Evolutionary conservation across 2,888 invertebrate genomes (phyloP).

Genomic region (Athalia rosae): DNA sequence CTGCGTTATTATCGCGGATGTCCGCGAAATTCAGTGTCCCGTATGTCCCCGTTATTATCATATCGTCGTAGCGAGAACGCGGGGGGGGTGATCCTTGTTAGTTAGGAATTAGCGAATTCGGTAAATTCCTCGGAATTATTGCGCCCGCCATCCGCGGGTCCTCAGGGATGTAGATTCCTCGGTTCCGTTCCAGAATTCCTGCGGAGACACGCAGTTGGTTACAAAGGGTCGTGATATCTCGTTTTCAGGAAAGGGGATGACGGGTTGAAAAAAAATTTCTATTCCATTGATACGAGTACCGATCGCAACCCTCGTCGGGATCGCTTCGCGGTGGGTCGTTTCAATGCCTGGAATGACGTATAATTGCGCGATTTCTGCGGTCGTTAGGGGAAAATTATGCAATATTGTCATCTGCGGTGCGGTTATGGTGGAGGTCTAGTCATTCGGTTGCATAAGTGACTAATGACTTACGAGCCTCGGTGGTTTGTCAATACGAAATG

Average conservation of each 20-base stretch:
- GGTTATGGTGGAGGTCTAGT: background rate
- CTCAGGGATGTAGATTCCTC: background rate
- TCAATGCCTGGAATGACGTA: too few species aligned
- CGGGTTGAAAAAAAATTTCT: background rate
- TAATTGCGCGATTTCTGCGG: too few species aligned
- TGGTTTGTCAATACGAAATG: constrained; percentile 35
- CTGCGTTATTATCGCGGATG: background rate
- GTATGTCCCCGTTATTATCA: background rate
- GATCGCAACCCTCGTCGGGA: too few species aligned
- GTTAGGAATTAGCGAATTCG: constrained; percentile 15
- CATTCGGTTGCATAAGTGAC: constrained; percentile 5
- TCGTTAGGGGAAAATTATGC: too few species aligned
- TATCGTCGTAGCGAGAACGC: constrained; percentile 3
- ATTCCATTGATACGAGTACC: too few species aligned
- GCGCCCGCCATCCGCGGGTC: background rate
- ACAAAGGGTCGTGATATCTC: too few species aligned
- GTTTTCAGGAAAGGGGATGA: background rate
- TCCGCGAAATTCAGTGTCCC: background rate
- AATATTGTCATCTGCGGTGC: too few species aligned
- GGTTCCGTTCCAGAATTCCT: background rate
- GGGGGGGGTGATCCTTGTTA: background rate
- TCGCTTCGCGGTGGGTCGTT: too few species aligned
- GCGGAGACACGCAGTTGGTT: background rate
- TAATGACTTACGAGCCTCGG: constrained; percentile 23
- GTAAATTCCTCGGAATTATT: constrained; percentile 8